Percentiles rank a stretch among this genome's conserved stretches.
Conservation (phyloP, 1,140 invertebrate species). For the Trialeurodes vaporariorum region DNA sequence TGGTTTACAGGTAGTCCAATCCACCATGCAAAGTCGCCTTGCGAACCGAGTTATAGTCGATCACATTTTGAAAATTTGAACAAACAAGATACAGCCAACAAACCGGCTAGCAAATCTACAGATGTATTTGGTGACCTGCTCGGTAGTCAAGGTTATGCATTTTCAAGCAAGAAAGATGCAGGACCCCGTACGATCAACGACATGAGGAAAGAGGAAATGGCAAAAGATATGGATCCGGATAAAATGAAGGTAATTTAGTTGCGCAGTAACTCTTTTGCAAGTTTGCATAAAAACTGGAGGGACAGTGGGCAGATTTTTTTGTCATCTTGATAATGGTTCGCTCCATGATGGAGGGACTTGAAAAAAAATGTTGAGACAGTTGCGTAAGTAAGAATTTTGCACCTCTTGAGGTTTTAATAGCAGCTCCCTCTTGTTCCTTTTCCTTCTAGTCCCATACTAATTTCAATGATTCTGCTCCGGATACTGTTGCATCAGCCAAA, state of each 20-base stretch:
- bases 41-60: constrained; percentile 43
- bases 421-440: no score
- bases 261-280: not conserved
- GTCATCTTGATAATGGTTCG: not conserved
- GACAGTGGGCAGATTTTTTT: not conserved
- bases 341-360: no score
- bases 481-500: no score
- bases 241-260: constrained; percentile 59
- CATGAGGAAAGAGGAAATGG: constrained; percentile 79
- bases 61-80: constrained; percentile 49
- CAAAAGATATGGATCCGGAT: constrained; percentile 82
- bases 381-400: no score
- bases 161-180: constrained; percentile 56
- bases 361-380: no score
- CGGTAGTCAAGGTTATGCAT: constrained; percentile 76
- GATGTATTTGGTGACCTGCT: constrained; percentile 85
- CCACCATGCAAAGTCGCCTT: constrained; percentile 34
- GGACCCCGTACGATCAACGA: constrained; percentile 82
- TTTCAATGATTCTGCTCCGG: no score
- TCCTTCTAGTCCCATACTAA: no score
- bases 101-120: constrained; percentile 30
- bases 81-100: constrained; percentile 25
- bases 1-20: constrained; percentile 24
- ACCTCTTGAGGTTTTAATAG: no score
- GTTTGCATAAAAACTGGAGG: not conserved